A percentile compares a stretch with the other conserved stretches of the same genome.
Conservation (phyloP, 2,888 invertebrate genomes). For the Elmis aenea region DNA sequence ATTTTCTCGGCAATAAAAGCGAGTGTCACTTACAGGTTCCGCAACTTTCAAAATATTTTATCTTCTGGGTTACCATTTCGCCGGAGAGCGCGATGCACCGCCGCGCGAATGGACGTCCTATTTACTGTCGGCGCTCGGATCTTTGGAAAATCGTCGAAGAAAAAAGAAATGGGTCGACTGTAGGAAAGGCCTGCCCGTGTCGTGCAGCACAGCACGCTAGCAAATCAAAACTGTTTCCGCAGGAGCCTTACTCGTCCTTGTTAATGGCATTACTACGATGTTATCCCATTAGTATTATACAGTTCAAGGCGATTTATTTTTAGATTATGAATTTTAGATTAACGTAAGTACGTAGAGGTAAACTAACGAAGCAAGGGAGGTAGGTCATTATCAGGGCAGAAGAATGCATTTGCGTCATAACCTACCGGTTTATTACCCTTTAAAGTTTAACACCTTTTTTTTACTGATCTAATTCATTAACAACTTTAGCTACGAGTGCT, state of each 20-base stretch:
- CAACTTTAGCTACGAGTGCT: no score
- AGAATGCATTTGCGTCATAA: no score
- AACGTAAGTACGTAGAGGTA: no score
- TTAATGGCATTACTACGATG: constrained; percentile 1
- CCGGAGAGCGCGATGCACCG: no score
- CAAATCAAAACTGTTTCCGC: neutral
- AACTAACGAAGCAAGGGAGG: constrained; percentile 1
- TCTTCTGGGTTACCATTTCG: constrained; percentile 6
- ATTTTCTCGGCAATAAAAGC: no score
- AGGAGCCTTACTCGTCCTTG: neutral
- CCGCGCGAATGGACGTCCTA: no score
- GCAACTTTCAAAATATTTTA: constrained; percentile 6
- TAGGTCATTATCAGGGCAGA: no score
- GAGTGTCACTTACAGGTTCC: constrained; percentile 2
- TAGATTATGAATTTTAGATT: no score
- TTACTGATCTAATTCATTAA: no score
- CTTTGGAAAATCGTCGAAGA: neutral
- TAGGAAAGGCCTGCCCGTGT: neutral
- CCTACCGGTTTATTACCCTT: no score
- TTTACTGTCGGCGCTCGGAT: neutral
- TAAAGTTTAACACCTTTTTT: no score
- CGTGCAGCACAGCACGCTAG: neutral
- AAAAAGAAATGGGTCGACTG: neutral
- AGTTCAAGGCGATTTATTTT: constrained; percentile 19
- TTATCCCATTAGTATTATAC: constrained; percentile 15